These are phyloP conservation scores for Eupithecia pulchellata DNA, from an alignment of 2,888 invertebrate species.

Conservation along the genomic window DNA sequence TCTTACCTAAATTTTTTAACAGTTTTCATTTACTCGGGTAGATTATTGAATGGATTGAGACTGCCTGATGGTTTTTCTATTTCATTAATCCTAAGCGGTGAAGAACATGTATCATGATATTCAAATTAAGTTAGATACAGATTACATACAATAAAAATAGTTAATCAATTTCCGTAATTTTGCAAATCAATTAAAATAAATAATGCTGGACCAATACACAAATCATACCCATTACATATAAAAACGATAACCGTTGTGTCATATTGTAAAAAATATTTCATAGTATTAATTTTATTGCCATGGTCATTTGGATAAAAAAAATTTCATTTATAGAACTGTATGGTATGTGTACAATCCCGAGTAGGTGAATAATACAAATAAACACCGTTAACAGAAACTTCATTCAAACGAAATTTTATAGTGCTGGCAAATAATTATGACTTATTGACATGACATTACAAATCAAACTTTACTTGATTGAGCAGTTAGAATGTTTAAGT, in stretches of 20 bases:
- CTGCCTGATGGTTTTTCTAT: not conserved
- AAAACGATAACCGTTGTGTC: not conserved
- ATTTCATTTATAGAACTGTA: not conserved
- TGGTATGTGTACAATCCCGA: not conserved
- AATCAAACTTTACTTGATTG: not conserved
- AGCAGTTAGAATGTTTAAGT: not conserved
- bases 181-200: not conserved
- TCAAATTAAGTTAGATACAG: not conserved
- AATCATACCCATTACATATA: not conserved
- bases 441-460: not conserved
- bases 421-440: slow-evolving; percentile 21
- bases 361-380: not conserved
- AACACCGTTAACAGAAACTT: not conserved
- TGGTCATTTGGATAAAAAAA: too few relatives aligned
- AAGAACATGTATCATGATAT: not conserved
- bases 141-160: not conserved
- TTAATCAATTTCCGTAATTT: not conserved
- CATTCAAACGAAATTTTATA: slow-evolving; percentile 17
- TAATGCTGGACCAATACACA: not conserved
- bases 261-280: not conserved
- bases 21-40: not conserved
- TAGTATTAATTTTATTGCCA: not conserved
- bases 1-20: not conserved
- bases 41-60: not conserved
- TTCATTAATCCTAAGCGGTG: not conserved